Percentiles rank a stretch among this genome's conserved stretches.
Conservation (phyloP, 2,888 invertebrate genomes). For the Xestia c-nigrum region DNA sequence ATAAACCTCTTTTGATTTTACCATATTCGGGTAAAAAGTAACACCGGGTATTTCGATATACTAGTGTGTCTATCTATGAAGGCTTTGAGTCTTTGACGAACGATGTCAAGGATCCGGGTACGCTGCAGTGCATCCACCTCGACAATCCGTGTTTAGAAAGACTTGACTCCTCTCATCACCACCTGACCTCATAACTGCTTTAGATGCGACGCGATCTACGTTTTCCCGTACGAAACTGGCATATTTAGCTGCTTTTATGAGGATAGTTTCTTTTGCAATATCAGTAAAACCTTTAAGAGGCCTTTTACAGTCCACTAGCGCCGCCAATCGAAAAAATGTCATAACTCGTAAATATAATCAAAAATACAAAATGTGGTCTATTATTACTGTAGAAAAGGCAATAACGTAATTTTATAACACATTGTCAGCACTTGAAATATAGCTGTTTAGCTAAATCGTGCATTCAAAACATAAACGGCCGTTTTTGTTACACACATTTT, state of each 20-base stretch:
- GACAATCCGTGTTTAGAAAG: slow-evolving; percentile 69
- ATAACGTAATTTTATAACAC: no score
- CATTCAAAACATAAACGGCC: no score
- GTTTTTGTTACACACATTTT: no score
- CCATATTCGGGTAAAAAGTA: slow-evolving; percentile 6
- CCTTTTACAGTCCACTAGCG: no score
- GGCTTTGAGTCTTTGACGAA: slow-evolving; percentile 66
- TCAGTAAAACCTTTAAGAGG: slow-evolving; percentile 48
- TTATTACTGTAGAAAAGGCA: no score
- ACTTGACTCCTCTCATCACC: slow-evolving; percentile 65
- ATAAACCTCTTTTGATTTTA: not conserved
- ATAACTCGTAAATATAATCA: no score
- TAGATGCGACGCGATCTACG: slow-evolving; percentile 51
- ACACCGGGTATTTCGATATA: slow-evolving; percentile 11
- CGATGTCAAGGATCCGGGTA: slow-evolving; percentile 81
- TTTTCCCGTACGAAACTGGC: slow-evolving; percentile 40
- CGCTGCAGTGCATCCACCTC: slow-evolving; percentile 68
- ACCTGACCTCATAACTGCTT: slow-evolving; percentile 72
- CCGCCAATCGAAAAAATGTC: no score
- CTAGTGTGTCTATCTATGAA: slow-evolving; percentile 43
- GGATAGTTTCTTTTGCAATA: slow-evolving; percentile 40
- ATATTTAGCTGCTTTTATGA: slow-evolving; percentile 30
- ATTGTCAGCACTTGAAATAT: no score
- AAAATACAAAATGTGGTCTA: no score
- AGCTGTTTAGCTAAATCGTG: no score